phyloP scores from a whole-genome alignment of 2,113 vertebrate genomes.

The Limanda limanda region DNA sequence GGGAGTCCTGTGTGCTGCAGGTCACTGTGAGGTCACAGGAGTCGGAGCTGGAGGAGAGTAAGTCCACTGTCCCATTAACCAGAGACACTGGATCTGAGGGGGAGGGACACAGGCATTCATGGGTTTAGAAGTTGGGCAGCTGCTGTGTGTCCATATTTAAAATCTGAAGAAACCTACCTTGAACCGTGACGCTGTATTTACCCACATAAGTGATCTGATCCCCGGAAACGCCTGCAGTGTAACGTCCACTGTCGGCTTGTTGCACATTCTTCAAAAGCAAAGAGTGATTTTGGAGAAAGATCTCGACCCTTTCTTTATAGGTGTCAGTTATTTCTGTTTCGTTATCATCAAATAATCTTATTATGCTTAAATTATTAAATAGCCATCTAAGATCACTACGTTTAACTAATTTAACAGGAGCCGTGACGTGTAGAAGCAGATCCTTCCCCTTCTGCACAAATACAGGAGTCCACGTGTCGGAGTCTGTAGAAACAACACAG shows the following conservation, averaged over 20 bases:
- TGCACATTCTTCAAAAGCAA: neutral
- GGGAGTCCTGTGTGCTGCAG: constrained; percentile 26
- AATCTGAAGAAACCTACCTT: constrained; percentile 25
- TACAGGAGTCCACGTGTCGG: rapidly evolving
- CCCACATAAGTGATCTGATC: rapidly evolving
- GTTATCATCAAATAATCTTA: neutral
- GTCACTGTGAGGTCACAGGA: constrained; percentile 38
- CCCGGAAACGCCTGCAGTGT: rapidly evolving
- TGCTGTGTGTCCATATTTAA: neutral
- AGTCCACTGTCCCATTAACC: neutral
- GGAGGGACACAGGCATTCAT: neutral
- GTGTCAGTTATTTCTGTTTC: rapidly evolving
- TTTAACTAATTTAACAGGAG: neutral
- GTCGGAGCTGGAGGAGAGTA: rapidly evolving
- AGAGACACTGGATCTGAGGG: constrained; percentile 52
- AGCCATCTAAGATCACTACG: neutral
- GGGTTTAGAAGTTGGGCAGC: neutral
- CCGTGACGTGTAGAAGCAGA: neutral
- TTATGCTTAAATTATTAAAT: neutral
- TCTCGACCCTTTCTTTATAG: neutral
- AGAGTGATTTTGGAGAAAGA: neutral
- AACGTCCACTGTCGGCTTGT: neutral
- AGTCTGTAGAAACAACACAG: neutral
- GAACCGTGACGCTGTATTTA: neutral
- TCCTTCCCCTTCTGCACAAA: neutral